phyloP scores from a whole-genome alignment of 2,888 invertebrate species.

The Acleris sparsana region DNA sequence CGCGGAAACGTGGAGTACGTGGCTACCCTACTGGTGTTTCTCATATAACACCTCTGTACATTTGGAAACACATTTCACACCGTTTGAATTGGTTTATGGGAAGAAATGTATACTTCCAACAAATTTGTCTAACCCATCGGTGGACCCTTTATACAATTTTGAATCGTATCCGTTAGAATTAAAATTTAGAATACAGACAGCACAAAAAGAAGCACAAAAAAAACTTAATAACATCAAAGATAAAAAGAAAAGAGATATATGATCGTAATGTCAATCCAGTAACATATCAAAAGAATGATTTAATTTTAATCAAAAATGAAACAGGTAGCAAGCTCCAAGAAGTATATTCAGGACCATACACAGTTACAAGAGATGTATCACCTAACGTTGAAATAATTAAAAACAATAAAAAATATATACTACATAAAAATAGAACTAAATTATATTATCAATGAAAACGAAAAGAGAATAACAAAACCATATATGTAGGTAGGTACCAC shows the following conservation, averaged over 20 bases:
- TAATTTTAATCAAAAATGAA: slow-evolving; percentile 36
- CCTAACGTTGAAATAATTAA: slow-evolving; percentile 32
- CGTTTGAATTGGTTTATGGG: slow-evolving; percentile 40
- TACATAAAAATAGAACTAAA: slow-evolving; percentile 8
- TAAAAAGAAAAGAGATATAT: slow-evolving; percentile 31
- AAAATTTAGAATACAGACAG: slow-evolving; percentile 30
- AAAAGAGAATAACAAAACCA: not conserved
- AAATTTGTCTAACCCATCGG: slow-evolving; percentile 5
- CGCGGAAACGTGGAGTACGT: slow-evolving; percentile 35
- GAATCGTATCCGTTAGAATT: slow-evolving; percentile 25
- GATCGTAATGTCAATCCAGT: slow-evolving; percentile 33
- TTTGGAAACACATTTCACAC: slow-evolving; percentile 37
- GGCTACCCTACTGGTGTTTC: slow-evolving; percentile 40
- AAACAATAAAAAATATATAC: not conserved
- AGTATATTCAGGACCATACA: slow-evolving; percentile 36
- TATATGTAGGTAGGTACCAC: not conserved
- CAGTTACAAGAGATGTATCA: slow-evolving; percentile 33
- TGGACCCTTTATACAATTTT: slow-evolving; percentile 24
- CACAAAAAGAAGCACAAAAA: slow-evolving; percentile 22
- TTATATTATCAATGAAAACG: not conserved
- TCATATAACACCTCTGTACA: slow-evolving; percentile 39
- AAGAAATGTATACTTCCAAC: slow-evolving; percentile 24
- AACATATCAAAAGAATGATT: slow-evolving; percentile 29
- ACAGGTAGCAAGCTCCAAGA: slow-evolving; percentile 30
- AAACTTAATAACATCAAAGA: slow-evolving; percentile 28